phyloP scores from a whole-genome alignment of 1,140 invertebrate species.

The Gerris buenoi region DNA sequence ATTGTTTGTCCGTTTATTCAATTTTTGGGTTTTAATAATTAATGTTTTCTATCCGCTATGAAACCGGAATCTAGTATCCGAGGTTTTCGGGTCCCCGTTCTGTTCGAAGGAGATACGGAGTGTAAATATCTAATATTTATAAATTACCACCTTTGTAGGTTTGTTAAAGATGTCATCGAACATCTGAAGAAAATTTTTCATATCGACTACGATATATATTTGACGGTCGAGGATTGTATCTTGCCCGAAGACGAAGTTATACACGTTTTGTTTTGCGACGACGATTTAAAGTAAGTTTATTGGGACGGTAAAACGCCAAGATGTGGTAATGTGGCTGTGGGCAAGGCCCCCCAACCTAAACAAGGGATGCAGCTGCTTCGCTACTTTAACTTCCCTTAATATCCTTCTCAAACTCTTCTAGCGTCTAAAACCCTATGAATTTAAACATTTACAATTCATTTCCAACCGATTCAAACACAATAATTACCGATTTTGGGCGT shows the following conservation, averaged over 20 bases:
- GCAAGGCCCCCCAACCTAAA: not conserved
- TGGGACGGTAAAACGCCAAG: not conserved
- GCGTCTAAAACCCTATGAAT: too few species aligned
- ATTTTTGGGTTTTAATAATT: not conserved
- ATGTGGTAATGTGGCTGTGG: not conserved
- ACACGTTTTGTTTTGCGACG: not conserved
- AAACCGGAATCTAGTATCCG: not conserved
- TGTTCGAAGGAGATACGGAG: not conserved
- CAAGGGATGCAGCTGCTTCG: too few species aligned
- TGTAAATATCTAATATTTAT: not conserved
- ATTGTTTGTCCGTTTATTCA: not conserved
- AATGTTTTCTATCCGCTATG: not conserved
- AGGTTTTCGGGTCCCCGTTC: not conserved
- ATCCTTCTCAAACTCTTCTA: too few species aligned
- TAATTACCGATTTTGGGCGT: too few species aligned
- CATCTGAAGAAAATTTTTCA: not conserved
- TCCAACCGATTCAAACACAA: too few species aligned
- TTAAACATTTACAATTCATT: too few species aligned
- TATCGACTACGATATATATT: not conserved
- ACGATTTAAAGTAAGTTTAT: not conserved
- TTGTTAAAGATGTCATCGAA: not conserved
- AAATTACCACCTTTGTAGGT: not conserved
- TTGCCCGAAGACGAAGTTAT: not conserved
- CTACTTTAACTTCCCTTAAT: too few species aligned
- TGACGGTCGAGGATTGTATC: not conserved